Evolutionary conservation across 2,888 invertebrate genomes (phyloP).

Genomic region (Hydriomena furcata): DNA sequence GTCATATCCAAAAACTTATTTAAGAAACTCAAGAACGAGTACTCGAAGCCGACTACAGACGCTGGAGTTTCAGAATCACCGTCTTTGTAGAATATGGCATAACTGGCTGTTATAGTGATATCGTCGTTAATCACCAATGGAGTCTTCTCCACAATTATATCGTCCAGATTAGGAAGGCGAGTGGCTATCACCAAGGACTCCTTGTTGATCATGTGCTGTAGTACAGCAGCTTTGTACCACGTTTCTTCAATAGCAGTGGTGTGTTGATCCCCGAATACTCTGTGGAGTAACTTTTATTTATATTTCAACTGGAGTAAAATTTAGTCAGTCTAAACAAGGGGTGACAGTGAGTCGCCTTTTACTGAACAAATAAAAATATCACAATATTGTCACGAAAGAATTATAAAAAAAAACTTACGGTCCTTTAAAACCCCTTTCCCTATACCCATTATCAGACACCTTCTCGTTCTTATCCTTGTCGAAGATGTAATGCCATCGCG

Average conservation of each 20-base stretch:
- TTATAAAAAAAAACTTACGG: constrained; percentile 49
- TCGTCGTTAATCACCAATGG: constrained; percentile 59
- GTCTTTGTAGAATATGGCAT: constrained; percentile 92
- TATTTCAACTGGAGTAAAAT: neutral
- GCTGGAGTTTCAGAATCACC: constrained; percentile 91
- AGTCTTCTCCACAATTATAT: constrained; percentile 57
- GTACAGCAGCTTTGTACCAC: constrained; percentile 95
- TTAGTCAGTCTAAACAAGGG: too few relatives aligned
- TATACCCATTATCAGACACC: constrained; percentile 61
- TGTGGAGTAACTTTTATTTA: constrained; percentile 47
- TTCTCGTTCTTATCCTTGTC: constrained; percentile 82
- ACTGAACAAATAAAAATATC: too few relatives aligned
- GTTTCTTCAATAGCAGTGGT: constrained; percentile 92
- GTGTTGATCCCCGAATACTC: constrained; percentile 90
- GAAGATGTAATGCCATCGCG: constrained; percentile 92
- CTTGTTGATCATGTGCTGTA: constrained; percentile 90
- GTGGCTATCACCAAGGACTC: constrained; percentile 91
- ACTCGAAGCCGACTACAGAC: constrained; percentile 94
- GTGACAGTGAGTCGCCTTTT: too few relatives aligned
- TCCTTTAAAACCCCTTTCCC: constrained; percentile 54
- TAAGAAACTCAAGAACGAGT: constrained; percentile 88
- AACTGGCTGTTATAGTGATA: constrained; percentile 90
- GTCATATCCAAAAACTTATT: constrained; percentile 87
- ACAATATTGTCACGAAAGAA: neutral
- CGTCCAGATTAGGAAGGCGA: constrained; percentile 82